Evolutionary conservation across 2,888 invertebrate genomes (phyloP).

Genomic region (Synergus itoensis): DNA sequence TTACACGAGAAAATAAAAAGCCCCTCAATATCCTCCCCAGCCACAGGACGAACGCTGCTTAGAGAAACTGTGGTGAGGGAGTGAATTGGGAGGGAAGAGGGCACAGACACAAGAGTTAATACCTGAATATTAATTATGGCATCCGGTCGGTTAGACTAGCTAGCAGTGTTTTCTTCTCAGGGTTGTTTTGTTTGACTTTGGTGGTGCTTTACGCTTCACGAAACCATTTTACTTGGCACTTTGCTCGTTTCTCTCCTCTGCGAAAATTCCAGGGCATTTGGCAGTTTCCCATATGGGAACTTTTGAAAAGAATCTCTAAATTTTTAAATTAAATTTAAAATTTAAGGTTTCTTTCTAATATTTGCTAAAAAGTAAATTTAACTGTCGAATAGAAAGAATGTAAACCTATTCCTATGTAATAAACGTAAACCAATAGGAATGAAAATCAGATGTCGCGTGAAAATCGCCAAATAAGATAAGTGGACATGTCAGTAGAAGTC

Average conservation of each 20-base stretch:
- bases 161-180: constrained; percentile 58
- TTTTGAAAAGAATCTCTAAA: not conserved
- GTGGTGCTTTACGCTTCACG: constrained; percentile 21
- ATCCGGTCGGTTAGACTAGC: constrained; percentile 50
- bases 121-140: constrained; percentile 71
- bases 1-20: constrained; percentile 56
- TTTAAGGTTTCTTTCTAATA: too few species aligned
- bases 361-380: too few species aligned
- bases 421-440: not conserved
- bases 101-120: constrained; percentile 62
- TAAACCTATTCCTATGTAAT: too few species aligned
- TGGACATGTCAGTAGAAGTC: not conserved
- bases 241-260: constrained; percentile 39
- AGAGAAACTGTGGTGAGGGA: constrained; percentile 25
- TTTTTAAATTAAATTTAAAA: too few species aligned
- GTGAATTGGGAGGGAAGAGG: constrained; percentile 14
- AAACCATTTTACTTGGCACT: constrained; percentile 40
- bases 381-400: too few species aligned
- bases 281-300: not conserved
- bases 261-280: constrained; percentile 26
- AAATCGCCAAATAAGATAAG: not conserved
- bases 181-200: constrained; percentile 56
- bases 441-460: not conserved
- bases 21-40: constrained; percentile 19
- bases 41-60: constrained; percentile 17